Conservation (phyloP, 2,888 invertebrate genomes). For the Drosophila mettleri region DNA sequence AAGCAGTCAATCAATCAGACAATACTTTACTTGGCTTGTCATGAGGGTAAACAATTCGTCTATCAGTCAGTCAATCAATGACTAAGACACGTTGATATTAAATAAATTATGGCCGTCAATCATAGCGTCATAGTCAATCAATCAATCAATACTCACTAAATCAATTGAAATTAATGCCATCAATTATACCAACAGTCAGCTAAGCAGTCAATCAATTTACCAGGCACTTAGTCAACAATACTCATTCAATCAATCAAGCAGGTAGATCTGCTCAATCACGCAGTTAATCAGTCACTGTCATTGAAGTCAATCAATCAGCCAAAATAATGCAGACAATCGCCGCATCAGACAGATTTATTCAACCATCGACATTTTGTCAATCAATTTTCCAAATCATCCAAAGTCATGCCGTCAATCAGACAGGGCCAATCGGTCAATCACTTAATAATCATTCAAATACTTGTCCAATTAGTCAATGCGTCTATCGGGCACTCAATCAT, state of each 20-base stretch:
- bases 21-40: not conserved
- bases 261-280: not conserved
- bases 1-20: not conserved
- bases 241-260: not conserved
- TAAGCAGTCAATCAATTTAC: not conserved
- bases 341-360: too few species aligned
- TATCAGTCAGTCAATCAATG: not conserved
- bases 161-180: too few species aligned
- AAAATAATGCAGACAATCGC: not conserved
- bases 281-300: too few species aligned
- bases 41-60: too few species aligned
- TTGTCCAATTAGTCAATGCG: not conserved
- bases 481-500: not conserved
- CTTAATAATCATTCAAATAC: not conserved
- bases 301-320: not conserved
- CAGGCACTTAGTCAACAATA: not conserved
- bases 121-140: not conserved
- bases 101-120: too few species aligned
- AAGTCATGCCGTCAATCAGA: not conserved
- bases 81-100: too few species aligned
- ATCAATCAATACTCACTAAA: not conserved
- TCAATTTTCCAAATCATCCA: too few species aligned
- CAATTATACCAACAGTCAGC: too few species aligned
- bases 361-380: not conserved
- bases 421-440: not conserved